A percentile compares a stretch with the other conserved stretches of the same genome.
These are phyloP conservation scores for Ciona savignyi DNA, from an alignment of 23 tunicate species.

Conservation along the genomic window DNA sequence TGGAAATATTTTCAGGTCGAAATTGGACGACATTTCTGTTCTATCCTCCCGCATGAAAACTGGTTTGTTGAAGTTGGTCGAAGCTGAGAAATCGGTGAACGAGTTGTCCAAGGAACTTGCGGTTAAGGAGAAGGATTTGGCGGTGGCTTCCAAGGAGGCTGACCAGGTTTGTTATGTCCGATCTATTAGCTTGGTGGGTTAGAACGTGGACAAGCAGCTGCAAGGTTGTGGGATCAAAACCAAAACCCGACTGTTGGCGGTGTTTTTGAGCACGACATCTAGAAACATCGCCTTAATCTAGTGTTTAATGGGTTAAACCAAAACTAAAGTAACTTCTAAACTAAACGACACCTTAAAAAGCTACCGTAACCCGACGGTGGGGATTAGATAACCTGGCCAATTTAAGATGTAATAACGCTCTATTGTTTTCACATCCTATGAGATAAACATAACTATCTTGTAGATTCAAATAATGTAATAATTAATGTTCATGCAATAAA, in stretches of 20 bases:
- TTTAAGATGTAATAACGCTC: slow-evolving; percentile 51
- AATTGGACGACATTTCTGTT: slow-evolving; percentile 68
- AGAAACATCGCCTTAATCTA: slow-evolving; percentile 34
- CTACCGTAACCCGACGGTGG: no score
- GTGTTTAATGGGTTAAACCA: no score
- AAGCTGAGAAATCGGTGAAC: slow-evolving; percentile 94
- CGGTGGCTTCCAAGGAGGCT: slow-evolving; percentile 95
- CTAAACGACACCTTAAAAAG: no score
- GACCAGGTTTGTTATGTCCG: slow-evolving; percentile 47
- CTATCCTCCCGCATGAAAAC: slow-evolving; percentile 88
- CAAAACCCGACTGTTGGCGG: slow-evolving; percentile 53
- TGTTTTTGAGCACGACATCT: slow-evolving; percentile 31
- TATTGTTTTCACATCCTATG: no score
- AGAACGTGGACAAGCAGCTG: no score
- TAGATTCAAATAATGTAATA: not conserved
- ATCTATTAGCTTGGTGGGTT: no score
- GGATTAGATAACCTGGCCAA: no score
- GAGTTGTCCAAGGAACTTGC: slow-evolving; percentile 89
- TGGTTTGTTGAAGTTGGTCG: slow-evolving; percentile 81
- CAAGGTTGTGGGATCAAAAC: no score
- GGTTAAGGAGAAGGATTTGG: slow-evolving; percentile 90
- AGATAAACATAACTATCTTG: slow-evolving; percentile 35
- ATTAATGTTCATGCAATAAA: no score
- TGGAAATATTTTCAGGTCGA: slow-evolving; percentile 51
- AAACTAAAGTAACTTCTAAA: no score